phyloP scores from a whole-genome alignment of 2,113 vertebrate species.

The Castor canadensis region DNA sequence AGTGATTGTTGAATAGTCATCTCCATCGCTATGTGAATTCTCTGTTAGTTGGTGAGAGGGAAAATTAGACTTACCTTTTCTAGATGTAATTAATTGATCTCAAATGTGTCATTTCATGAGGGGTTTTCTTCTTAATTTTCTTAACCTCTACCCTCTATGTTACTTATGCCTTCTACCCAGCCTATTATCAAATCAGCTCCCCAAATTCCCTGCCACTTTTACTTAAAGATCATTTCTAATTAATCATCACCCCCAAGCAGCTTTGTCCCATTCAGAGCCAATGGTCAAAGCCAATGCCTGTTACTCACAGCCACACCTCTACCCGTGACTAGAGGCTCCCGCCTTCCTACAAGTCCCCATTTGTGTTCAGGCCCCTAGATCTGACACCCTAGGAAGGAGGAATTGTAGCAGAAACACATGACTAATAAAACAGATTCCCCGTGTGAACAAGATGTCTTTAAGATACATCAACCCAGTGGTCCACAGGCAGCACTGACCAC shows the following conservation, averaged over 20 bases:
- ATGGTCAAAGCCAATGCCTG: background rate
- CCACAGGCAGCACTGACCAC: background rate
- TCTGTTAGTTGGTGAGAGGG: background rate
- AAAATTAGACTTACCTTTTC: constrained; percentile 8
- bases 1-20: background rate
- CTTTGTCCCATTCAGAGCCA: background rate
- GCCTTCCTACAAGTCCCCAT: background rate
- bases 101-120: background rate
- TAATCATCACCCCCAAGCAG: background rate
- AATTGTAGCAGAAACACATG: background rate
- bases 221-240: background rate
- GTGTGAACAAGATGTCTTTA: background rate
- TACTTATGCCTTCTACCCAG: background rate
- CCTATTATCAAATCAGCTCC: background rate
- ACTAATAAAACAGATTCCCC: background rate
- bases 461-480: background rate
- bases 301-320: background rate
- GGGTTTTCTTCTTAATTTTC: background rate
- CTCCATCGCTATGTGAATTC: background rate
- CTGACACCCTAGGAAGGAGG: background rate
- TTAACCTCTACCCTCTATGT: background rate
- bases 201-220: background rate
- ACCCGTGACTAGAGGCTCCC: background rate
- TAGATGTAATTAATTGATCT: background rate
- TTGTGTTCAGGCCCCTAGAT: background rate